A percentile compares a stretch with the other conserved stretches of the same genome.
Conservation (phyloP, 2,888 invertebrate genomes). For the Callosobruchus maculatus region DNA sequence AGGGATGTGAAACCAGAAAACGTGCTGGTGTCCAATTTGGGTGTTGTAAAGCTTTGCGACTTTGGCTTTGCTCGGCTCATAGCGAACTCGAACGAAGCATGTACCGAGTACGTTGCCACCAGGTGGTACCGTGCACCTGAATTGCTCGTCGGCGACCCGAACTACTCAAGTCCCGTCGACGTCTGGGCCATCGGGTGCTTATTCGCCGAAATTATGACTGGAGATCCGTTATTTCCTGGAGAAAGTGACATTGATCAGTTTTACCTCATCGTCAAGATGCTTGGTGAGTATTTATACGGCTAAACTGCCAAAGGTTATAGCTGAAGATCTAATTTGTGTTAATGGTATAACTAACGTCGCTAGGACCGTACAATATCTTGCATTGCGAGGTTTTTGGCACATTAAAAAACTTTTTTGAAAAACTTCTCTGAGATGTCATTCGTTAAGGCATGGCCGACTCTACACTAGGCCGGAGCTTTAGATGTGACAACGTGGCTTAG, state of each 20-base stretch:
- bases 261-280: constrained; percentile 72
- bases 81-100: constrained; percentile 65
- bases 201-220: constrained; percentile 81
- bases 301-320: no score
- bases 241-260: constrained; percentile 89
- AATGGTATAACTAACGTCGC: no score
- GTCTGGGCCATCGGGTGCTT: constrained; percentile 87
- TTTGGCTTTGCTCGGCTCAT: constrained; percentile 81
- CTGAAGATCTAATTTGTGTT: no score
- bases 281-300: constrained; percentile 65
- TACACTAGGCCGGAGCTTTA: no score
- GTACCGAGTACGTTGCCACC: constrained; percentile 88
- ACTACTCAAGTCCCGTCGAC: constrained; percentile 72
- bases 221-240: constrained; percentile 83
- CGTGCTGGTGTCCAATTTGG: constrained; percentile 73
- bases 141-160: constrained; percentile 75
- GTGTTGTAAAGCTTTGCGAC: constrained; percentile 87
- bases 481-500: no score
- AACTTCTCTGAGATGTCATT: no score
- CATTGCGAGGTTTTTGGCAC: no score
- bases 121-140: constrained; percentile 80
- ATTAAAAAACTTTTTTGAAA: no score
- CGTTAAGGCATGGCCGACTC: no score
- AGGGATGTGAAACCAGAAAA: constrained; percentile 89
- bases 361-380: no score